Conservation (phyloP, 2,888 invertebrate species). For the Macrophya annulata region DNA sequence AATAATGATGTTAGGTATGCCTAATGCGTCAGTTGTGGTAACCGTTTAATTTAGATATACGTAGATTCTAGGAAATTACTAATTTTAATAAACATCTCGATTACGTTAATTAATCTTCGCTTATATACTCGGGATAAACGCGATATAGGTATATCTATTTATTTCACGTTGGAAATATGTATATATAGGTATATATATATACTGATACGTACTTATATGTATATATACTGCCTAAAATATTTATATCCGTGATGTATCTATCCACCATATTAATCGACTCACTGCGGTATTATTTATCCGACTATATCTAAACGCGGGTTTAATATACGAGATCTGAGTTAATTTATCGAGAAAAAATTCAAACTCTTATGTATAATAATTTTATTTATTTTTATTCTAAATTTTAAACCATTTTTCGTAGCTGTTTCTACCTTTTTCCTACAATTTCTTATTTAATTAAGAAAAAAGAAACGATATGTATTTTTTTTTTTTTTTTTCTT, state of each 20-base stretch:
- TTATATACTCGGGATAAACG: neutral
- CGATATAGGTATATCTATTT: neutral
- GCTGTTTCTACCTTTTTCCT: neutral
- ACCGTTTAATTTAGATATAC: neutral
- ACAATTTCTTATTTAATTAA: neutral
- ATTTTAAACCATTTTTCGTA: neutral
- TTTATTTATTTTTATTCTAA: neutral
- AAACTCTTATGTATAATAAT: neutral
- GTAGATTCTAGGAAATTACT: slow-evolving; percentile 35
- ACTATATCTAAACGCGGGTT: neutral
- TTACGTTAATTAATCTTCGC: slow-evolving; percentile 37
- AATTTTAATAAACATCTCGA: slow-evolving; percentile 45
- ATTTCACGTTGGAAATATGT: neutral
- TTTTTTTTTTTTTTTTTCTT: no score
- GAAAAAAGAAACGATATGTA: neutral
- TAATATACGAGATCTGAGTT: neutral
- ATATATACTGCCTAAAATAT: slow-evolving; percentile 7
- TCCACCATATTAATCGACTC: neutral
- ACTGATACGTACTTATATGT: no score
- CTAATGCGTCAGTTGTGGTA: neutral
- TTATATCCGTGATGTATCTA: slow-evolving; percentile 12
- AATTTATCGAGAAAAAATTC: neutral
- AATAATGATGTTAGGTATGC: neutral
- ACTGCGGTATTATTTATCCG: neutral
- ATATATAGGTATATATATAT: no score